Conservation (phyloP, 2,797 vertebrate genomes). For the Sphaeramia orbicularis region DNA sequence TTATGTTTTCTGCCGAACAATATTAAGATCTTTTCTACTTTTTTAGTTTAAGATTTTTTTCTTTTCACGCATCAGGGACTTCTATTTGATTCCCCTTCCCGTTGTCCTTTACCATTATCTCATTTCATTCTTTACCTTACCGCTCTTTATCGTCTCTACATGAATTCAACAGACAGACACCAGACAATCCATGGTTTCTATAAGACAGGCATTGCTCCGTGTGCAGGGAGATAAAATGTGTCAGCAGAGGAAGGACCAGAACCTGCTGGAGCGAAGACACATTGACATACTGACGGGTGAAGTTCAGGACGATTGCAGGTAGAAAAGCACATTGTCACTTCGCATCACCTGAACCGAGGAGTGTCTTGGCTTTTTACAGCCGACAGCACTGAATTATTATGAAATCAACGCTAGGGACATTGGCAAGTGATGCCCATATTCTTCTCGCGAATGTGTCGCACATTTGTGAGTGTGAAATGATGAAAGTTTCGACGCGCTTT, state of each 20-base stretch:
- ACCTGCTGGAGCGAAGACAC: constrained; percentile 32
- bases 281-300: constrained; percentile 50
- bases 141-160: not conserved
- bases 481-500: constrained; percentile 39
- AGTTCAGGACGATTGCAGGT: constrained; percentile 33
- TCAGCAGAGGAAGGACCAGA: constrained; percentile 19
- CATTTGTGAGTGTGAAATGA: constrained; percentile 22
- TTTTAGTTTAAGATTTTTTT: too few relatives aligned
- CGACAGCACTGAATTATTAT: constrained; percentile 44
- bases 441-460: constrained; percentile 33
- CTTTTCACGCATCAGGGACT: too few relatives aligned
- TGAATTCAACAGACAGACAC: not conserved
- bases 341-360: constrained; percentile 15
- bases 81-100: not conserved
- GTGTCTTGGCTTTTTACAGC: constrained; percentile 18
- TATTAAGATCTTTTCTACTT: too few relatives aligned
- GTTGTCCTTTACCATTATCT: not conserved
- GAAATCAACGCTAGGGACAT: constrained; percentile 37
- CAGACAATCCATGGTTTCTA: not conserved
- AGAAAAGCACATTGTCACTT: constrained; percentile 27
- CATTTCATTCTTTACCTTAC: constrained; percentile 19
- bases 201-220: not conserved
- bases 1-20: too few relatives aligned
- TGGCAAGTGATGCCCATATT: constrained; percentile 41
- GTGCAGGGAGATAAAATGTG: constrained; percentile 31